Evolutionary conservation across 1,140 invertebrate genomes (phyloP).

Genomic region (Elysia chlorotica): DNA sequence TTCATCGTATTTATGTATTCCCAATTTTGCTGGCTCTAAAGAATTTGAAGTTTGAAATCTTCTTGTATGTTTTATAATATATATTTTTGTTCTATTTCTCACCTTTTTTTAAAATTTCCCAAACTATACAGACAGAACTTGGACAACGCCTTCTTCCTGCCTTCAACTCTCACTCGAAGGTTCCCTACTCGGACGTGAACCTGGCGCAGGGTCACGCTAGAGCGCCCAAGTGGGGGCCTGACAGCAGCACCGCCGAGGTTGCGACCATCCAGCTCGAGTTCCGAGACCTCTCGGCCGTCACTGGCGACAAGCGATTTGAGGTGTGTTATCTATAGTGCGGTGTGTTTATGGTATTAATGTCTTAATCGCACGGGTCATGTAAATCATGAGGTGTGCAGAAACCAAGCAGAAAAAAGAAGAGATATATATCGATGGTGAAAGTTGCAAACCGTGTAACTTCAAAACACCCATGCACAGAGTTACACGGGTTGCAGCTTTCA

Average conservation of each 20-base stretch:
- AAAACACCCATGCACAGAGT: too few species aligned
- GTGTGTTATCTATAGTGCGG: slow-evolving; percentile 69
- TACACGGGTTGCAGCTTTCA: too few species aligned
- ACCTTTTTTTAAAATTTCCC: not conserved
- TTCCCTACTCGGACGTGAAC: slow-evolving; percentile 94
- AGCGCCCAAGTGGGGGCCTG: slow-evolving; percentile 82
- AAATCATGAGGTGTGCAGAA: too few species aligned
- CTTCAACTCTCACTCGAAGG: slow-evolving; percentile 94
- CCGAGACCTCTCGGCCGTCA: slow-evolving; percentile 90
- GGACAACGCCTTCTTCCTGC: slow-evolving; percentile 92
- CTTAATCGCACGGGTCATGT: too few species aligned
- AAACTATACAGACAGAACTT: slow-evolving; percentile 69
- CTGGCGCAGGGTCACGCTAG: slow-evolving; percentile 73
- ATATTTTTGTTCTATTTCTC: not conserved
- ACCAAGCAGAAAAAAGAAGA: too few species aligned
- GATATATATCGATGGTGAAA: too few species aligned
- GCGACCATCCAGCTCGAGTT: slow-evolving; percentile 90
- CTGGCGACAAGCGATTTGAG: slow-evolving; percentile 86
- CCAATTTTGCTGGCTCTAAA: not conserved
- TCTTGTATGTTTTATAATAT: too few species aligned
- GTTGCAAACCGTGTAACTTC: too few species aligned
- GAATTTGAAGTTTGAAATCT: not conserved
- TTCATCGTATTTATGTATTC: too few species aligned
- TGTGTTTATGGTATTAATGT: too few species aligned
- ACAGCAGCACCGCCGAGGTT: slow-evolving; percentile 67